Evolutionary conservation across 2,113 vertebrate genomes (phyloP).

Genomic region (Peromyscus polionotus): DNA sequence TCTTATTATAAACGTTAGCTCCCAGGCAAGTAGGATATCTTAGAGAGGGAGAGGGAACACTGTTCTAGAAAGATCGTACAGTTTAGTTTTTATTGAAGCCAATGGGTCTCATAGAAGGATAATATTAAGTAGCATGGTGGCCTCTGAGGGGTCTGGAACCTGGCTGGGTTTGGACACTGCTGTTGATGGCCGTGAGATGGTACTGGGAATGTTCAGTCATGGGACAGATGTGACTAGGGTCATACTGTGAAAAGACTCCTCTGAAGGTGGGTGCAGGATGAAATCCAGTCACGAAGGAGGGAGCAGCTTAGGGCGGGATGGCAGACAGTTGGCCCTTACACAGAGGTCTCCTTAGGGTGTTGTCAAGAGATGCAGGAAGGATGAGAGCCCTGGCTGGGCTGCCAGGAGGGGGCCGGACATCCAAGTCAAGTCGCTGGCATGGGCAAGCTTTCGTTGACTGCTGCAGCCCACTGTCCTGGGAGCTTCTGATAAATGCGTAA

Average conservation of each 20-base stretch:
- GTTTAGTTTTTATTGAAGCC: neutral
- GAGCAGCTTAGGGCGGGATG: neutral
- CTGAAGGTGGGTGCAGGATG: neutral
- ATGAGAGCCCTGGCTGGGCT: neutral
- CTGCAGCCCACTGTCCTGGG: neutral
- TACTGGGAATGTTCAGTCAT: neutral
- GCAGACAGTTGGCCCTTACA: neutral
- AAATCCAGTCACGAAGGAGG: neutral
- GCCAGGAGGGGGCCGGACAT: neutral
- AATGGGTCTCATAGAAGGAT: neutral
- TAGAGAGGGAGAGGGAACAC: neutral
- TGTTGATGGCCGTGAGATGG: neutral
- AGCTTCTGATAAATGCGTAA: conserved; percentile 58
- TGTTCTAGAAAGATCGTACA: neutral
- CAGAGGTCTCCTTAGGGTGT: neutral
- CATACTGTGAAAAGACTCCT: neutral
- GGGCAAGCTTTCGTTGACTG: neutral
- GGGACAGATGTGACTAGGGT: neutral
- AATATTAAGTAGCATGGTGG: neutral
- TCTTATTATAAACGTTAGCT: neutral
- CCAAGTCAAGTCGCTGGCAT: neutral
- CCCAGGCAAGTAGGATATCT: neutral
- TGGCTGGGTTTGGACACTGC: neutral
- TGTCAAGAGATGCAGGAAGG: neutral
- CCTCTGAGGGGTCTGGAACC: neutral